Base-by-base conservation (phyloP, 2,888 invertebrate species). In the Trachelus troglodyta region DNA sequence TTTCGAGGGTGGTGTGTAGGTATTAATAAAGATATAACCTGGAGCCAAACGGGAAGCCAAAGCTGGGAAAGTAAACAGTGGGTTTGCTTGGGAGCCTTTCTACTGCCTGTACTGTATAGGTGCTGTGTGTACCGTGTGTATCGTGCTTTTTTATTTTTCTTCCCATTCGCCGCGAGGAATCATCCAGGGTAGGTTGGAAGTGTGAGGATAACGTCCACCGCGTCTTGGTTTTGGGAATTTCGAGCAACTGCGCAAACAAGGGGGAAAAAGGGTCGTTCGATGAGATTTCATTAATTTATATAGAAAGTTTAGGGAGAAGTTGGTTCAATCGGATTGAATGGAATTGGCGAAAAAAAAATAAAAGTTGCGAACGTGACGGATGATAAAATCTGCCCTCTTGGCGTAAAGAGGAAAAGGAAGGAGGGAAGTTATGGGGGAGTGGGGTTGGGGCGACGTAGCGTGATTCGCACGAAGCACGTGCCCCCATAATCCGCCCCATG, bases 61-160 rank as follows among this genome's bases (percentile, higher is more conserved):
- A 77, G 80, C 85, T 85, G 84, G 85, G 85, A 85, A 86, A 84
- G 85, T 80, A 85, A 85, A 85, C 85, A 84, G 78, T 71, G 78
- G 73, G 40, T 75, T 30, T 35, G 12, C 34, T 12, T 35, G 74
- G 74, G 69, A 78, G 15, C 40, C 34, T 78, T 73, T 75, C 69
- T 75, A 76, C 73, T 15, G 15, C 15, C 4, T 40, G 15, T 40
- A 15, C 35, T 12, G 3, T 40, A 40, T 40, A 40, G 40, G 15
- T 40, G 40, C 40, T 15, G 40, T 15, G 40, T 40, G 40, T 34
- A 69, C 69, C 75, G 37, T 69, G 75, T 78, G 76, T 11, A 73
- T 2, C 40, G 12, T 73, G n/a, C 30, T 76, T 12, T 73, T n/a
- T 69, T 6, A 37, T n/a, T 15, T 69, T 76, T 69, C 76, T 76